These are phyloP conservation scores for Hyppa rectilinea DNA, from an alignment of 2,888 invertebrate genomes.

Conservation along the genomic window DNA sequence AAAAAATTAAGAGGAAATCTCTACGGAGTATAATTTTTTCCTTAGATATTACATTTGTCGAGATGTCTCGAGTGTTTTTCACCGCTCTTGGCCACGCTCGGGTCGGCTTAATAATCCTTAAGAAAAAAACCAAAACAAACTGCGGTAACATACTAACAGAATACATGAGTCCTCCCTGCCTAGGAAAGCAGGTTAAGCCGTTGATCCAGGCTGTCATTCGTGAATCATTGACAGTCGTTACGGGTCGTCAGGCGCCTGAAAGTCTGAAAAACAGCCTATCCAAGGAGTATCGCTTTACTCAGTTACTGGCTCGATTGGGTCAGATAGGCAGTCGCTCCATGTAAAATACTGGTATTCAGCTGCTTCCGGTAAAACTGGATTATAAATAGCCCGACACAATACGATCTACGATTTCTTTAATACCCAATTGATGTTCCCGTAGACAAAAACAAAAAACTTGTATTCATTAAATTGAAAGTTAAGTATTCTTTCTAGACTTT, in stretches of 20 bases:
- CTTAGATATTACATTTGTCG: background rate
- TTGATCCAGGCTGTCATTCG: no score
- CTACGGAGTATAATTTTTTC: background rate
- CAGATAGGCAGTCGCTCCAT: no score
- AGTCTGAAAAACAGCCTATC: no score
- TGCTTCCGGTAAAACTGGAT: no score
- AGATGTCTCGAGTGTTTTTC: slow-evolving; percentile 3
- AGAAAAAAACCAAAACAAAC: background rate
- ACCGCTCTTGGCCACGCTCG: background rate
- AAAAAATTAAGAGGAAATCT: background rate
- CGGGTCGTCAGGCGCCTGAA: no score
- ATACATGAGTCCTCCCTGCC: no score
- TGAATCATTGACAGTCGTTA: no score
- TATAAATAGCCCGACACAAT: background rate
- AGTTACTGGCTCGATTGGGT: no score
- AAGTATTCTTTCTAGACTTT: slow-evolving; percentile 43
- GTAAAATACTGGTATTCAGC: no score
- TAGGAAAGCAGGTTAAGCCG: no score
- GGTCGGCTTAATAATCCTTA: background rate
- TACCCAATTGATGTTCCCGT: background rate
- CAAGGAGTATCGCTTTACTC: no score
- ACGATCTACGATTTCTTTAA: slow-evolving; percentile 1
- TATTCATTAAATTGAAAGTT: slow-evolving; percentile 29
- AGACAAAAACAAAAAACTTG: slow-evolving; percentile 22
- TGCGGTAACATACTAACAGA: background rate